phyloP scores from a whole-genome alignment of 2,113 vertebrate species.

The Malurus elegans region DNA sequence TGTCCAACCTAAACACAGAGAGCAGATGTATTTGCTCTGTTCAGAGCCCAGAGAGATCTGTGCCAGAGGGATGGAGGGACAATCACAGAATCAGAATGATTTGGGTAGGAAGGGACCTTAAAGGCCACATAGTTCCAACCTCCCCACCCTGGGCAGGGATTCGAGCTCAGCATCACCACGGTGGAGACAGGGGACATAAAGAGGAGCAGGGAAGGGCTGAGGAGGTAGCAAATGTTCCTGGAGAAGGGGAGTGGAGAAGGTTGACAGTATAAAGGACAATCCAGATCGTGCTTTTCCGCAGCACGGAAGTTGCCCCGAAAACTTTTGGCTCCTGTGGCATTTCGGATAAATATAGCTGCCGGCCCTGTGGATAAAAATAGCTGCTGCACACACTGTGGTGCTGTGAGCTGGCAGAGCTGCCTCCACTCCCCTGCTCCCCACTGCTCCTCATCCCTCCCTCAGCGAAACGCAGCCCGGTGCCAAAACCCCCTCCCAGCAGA shows the following conservation, averaged over 20 bases:
- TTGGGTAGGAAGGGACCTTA: background rate
- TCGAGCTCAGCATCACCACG: background rate
- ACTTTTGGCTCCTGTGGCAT: background rate
- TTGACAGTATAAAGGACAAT: background rate
- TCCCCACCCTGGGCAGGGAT: background rate
- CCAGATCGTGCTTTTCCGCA: background rate
- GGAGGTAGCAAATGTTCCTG: background rate
- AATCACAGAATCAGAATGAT: background rate
- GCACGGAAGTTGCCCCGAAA: background rate
- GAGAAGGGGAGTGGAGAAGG: background rate
- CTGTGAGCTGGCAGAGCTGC: background rate
- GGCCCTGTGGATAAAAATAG: slow-evolving; percentile 14
- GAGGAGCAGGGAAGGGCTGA: background rate
- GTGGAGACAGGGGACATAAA: background rate
- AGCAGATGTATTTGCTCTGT: background rate
- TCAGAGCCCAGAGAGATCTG: background rate
- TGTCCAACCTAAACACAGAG: background rate
- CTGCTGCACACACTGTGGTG: background rate
- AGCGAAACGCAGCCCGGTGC: rapidly evolving
- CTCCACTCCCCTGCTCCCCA: background rate
- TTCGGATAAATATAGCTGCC: slow-evolving; percentile 40
- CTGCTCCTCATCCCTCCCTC: background rate
- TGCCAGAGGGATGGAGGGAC: rapidly evolving
- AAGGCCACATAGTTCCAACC: background rate
- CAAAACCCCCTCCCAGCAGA: background rate